Evolutionary conservation across 2,888 invertebrate species (phyloP).

Genomic region (Agrochola lota): DNA sequence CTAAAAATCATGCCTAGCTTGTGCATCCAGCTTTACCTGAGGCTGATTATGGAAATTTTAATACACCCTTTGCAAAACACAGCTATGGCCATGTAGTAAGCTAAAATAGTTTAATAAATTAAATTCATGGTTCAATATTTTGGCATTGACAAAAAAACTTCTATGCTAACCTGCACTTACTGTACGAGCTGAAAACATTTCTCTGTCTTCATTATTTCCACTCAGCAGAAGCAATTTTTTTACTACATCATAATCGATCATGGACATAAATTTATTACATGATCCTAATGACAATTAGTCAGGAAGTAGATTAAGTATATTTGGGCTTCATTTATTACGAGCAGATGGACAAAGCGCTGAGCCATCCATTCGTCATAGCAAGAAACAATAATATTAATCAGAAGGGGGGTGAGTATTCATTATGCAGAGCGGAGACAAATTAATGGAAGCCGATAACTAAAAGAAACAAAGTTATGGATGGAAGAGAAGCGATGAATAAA

Average conservation of each 20-base stretch:
- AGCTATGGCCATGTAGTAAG: neutral
- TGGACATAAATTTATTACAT: constrained; percentile 28
- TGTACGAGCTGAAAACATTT: neutral
- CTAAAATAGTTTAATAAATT: neutral
- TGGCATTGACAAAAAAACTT: neutral
- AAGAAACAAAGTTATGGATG: constrained; percentile 36
- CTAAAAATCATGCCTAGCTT: neutral
- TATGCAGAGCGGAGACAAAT: constrained; percentile 33
- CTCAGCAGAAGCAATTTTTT: neutral
- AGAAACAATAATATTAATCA: constrained; percentile 44
- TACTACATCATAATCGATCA: constrained; percentile 11
- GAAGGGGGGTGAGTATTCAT: constrained; percentile 27
- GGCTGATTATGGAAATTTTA: neutral
- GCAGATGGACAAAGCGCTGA: constrained; percentile 25
- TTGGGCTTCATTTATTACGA: constrained; percentile 35
- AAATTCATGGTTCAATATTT: neutral
- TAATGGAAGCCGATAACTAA: constrained; percentile 21
- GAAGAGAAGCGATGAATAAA: constrained; percentile 32
- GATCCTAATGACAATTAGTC: neutral
- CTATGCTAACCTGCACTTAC: neutral
- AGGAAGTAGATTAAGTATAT: constrained; percentile 33
- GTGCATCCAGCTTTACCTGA: too few relatives aligned
- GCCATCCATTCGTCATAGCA: constrained; percentile 27
- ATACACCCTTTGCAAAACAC: neutral
- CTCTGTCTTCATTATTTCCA: neutral